Evolutionary conservation across 92 coral and sea anemone genomes (phyloP).

Genomic region (Zoanthus gigantus): DNA sequence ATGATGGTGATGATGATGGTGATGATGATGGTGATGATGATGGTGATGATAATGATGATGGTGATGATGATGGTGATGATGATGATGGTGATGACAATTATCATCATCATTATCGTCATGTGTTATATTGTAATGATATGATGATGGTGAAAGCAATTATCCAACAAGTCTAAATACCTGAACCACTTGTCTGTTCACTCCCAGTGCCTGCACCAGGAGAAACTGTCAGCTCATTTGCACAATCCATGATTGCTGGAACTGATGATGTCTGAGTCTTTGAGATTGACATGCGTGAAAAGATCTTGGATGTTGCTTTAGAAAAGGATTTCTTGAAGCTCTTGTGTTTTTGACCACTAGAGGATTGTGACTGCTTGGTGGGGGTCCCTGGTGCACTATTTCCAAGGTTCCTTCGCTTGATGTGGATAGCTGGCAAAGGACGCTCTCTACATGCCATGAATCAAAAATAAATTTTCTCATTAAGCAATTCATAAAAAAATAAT

Average conservation of each 20-base stretch:
- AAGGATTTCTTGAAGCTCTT: conserved; percentile 89
- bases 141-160: neutral
- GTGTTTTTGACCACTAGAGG: conserved; percentile 79
- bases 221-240: conserved; percentile 65
- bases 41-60: neutral
- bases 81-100: neutral
- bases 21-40: neutral
- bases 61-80: neutral
- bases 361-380: conserved; percentile 69
- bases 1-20: neutral
- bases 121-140: too few species aligned
- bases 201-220: conserved; percentile 83
- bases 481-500: neutral
- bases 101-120: too few species aligned
- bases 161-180: conserved; percentile 38
- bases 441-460: conserved; percentile 62
- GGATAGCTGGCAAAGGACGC: conserved; percentile 86
- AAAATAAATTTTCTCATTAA: neutral
- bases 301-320: conserved; percentile 89
- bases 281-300: conserved; percentile 84
- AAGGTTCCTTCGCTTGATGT: conserved; percentile 68
- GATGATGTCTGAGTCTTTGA: conserved; percentile 48
- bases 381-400: conserved; percentile 62
- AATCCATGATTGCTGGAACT: conserved; percentile 38
- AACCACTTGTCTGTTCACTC: conserved; percentile 71